Evolutionary conservation across 2,797 vertebrate genomes (phyloP), one percentile per base, ranked within the genome.

Genomic region (Siniperca scherzeri): DNA sequence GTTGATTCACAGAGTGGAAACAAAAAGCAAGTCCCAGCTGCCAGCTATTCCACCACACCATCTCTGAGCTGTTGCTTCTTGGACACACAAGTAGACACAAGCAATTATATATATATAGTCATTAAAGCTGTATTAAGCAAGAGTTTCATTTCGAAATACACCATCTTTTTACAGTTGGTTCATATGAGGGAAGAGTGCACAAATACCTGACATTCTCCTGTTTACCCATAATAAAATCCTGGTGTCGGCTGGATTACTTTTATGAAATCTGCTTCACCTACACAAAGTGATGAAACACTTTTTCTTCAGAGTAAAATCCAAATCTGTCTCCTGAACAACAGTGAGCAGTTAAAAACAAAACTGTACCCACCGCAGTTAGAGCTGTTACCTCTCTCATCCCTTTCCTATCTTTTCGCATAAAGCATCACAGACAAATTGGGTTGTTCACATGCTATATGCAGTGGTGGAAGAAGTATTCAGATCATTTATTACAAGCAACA

Each of bases 1-100:
- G 91, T 89, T 91, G 85, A 88, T 92, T 94, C 88, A 88, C 81
- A 27, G 77, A 75, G 75, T 19, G 38, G 76, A 81, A 62, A 77
- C 40, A 76, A 86, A 78, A 88, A 79, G 53, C 9, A 25, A 64
- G 79, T 42, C 67, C 66, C 81, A 82, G 86, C 90, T 91, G 85
- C 72, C 64, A 57, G 57, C 61, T 50, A 48, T 82, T 86, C 78
- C 46, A 3, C 40, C 59, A 9, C 71, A 52, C n/a, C 30, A 0
- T 40, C 36, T 62, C 77, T 38, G 42, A 80, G 59, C 64, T 66
- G 83, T 56, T 67, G 4, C 17, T 59, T 60, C 77, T 81, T 40
- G 27, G 12, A 56, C 21, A 59, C 67, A 67, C 56, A 70, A 25
- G 69, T 8, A 25, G 19, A 72, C 19, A 33, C 56, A 44, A 0